Evolutionary conservation across 2,888 invertebrate species (phyloP).

Genomic region (Kryphioiulus occultus): DNA sequence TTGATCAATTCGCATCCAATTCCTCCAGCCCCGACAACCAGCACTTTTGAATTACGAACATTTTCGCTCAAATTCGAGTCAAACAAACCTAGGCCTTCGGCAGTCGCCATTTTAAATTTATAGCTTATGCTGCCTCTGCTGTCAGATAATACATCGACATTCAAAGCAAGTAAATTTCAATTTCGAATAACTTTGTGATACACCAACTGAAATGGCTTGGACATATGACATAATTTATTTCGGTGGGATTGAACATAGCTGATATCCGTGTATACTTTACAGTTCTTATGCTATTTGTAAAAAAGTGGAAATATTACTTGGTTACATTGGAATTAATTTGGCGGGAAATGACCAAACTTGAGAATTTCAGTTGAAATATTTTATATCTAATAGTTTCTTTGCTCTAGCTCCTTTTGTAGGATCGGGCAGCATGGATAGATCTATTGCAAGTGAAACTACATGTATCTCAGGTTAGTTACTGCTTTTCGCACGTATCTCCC

Average conservation of each 20-base stretch:
- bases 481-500: too few species aligned
- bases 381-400: background rate
- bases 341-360: background rate
- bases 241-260: too few species aligned
- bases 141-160: background rate
- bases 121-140: background rate
- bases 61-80: slow-evolving; percentile 5
- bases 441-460: too few species aligned
- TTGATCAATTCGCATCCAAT: slow-evolving; percentile 99
- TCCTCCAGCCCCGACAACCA: slow-evolving; percentile 96
- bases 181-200: too few species aligned
- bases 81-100: slow-evolving; percentile 25
- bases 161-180: background rate
- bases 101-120: slow-evolving; percentile 47
- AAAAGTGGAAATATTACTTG: too few species aligned
- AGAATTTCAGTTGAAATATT: too few species aligned
- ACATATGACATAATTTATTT: too few species aligned
- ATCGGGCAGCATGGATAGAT: background rate
- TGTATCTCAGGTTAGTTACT: background rate
- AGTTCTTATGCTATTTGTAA: too few species aligned
- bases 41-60: slow-evolving; percentile 68
- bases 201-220: too few species aligned
- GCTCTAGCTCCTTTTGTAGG: background rate
- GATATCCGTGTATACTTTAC: too few species aligned
- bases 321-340: background rate